Base-by-base conservation (phyloP, 2,113 vertebrate species). In the Galemys pyrenaicus region DNA sequence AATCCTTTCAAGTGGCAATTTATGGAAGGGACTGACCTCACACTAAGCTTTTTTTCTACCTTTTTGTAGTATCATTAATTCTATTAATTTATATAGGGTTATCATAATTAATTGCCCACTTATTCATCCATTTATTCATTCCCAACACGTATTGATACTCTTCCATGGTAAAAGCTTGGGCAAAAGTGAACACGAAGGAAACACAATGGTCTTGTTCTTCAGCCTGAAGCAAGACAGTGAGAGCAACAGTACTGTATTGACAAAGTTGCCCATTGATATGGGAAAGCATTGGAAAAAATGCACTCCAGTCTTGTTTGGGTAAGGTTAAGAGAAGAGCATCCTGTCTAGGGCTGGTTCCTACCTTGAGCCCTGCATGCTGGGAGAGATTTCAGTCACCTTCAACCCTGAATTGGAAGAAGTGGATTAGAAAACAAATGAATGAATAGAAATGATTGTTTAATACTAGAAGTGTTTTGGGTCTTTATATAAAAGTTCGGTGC, bases 61-160 rank as follows among this genome's bases (percentile, higher is more conserved):
- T 64, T 81, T 84, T 74, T 17, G 49, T 32, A 67, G 20, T 71
- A 30, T 73, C 7, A 20, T 5, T 44, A 58, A 84, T 68, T 89
- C 41, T 87, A 16, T 65, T 58, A 41, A 87, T 75, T 83, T 73
- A 68, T 20, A n/a, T 58, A 51, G 19, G 70, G 82, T 22, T 35
- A 4, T 73, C 5, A n/a, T 35, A 10, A 6, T 65, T 81, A 32
- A 4, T 60, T 91, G 19, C 11, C 51, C 73, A 39, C 28, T 87
- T 81, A 62, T 70, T 70, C 41, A n/a, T 62, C 86, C 46, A n/a
- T 65, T 19, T 67, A 71, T 91, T 96, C n/a, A 78, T 58, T 82
- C n/a, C n/a, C 30, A 87, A 62, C 16, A 77, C 85, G 84, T 84
- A 94, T 58, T 39, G 44, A 74, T 83, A 93, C 44, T 2, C 3